Percentiles rank a stretch among this genome's conserved stretches.
Conservation (phyloP, 2,113 vertebrate species). For the Archocentrus centrarchus region DNA sequence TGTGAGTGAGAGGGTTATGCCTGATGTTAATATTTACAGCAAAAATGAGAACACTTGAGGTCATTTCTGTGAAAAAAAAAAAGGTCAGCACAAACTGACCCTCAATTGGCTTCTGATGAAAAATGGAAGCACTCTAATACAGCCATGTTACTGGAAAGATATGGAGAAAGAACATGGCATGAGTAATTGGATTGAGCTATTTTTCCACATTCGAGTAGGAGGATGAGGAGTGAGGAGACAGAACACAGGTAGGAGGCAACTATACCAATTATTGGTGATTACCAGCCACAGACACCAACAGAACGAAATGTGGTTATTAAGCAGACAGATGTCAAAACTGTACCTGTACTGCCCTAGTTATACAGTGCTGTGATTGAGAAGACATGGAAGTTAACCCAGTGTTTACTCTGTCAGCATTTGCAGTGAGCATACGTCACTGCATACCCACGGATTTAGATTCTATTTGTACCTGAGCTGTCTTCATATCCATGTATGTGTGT, state of each 20-base stretch:
- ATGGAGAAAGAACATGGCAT: slow-evolving; percentile 35
- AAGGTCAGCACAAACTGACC: neutral
- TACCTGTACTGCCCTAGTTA: slow-evolving; percentile 21
- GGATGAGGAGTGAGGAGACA: neutral
- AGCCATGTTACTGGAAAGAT: slow-evolving; percentile 24
- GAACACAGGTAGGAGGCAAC: slow-evolving; percentile 54
- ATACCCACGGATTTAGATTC: neutral
- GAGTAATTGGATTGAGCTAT: slow-evolving; percentile 62
- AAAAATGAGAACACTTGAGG: slow-evolving; percentile 13
- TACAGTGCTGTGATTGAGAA: neutral
- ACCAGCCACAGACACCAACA: slow-evolving; percentile 33
- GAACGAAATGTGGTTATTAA: slow-evolving; percentile 36
- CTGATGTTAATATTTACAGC: slow-evolving; percentile 12
- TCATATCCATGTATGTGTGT: neutral
- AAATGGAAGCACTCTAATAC: neutral
- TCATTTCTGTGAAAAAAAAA: slow-evolving; percentile 16
- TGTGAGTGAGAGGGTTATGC: slow-evolving; percentile 34
- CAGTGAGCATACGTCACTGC: neutral
- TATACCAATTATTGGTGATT: slow-evolving; percentile 41
- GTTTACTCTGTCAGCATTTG: slow-evolving; percentile 8
- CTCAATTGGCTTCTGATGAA: neutral
- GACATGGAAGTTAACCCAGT: neutral
- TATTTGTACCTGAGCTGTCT: neutral
- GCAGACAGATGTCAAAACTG: slow-evolving; percentile 21
- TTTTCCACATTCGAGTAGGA: slow-evolving; percentile 65